Percentiles rank a stretch among this genome's conserved stretches.
These are phyloP conservation scores for Nettapus auritus DNA, from an alignment of 2,113 vertebrate species.

Conservation along the genomic window DNA sequence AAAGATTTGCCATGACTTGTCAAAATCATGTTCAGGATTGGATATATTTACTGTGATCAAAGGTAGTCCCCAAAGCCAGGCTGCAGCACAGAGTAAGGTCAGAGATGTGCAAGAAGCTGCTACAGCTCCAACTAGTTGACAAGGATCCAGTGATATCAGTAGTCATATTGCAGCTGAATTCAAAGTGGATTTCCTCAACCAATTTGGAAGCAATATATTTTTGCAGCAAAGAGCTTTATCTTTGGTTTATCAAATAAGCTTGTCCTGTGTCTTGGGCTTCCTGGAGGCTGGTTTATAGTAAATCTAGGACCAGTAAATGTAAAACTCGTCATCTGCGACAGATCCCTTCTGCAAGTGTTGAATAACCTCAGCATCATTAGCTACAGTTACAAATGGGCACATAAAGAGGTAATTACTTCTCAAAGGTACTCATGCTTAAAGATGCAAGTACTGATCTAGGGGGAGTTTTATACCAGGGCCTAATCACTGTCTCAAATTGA, in stretches of 20 bases:
- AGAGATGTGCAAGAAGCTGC: neutral
- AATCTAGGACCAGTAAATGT: neutral
- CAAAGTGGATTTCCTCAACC: too few relatives aligned
- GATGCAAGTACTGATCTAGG: neutral
- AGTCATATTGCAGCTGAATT: neutral
- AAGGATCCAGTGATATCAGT: neutral
- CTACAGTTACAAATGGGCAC: neutral
- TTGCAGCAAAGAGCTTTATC: neutral
- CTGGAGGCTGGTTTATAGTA: neutral
- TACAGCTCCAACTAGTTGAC: neutral
- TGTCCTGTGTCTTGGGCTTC: neutral
- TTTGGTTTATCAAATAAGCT: neutral
- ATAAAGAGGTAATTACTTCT: neutral
- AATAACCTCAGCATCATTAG: neutral
- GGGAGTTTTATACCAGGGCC: neutral
- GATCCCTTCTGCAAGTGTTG: neutral
- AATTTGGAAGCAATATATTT: too few relatives aligned
- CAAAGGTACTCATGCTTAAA: neutral
- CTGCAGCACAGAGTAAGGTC: neutral
- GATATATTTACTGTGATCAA: neutral
- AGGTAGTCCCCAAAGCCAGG: neutral
- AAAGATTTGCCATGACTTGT: neutral
- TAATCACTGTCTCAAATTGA: neutral
- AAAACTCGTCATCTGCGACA: neutral
- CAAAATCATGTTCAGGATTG: neutral